These are phyloP conservation scores for Acrocephalus arundinaceus DNA, from an alignment of 2,113 vertebrate species.

Conservation along the genomic window DNA sequence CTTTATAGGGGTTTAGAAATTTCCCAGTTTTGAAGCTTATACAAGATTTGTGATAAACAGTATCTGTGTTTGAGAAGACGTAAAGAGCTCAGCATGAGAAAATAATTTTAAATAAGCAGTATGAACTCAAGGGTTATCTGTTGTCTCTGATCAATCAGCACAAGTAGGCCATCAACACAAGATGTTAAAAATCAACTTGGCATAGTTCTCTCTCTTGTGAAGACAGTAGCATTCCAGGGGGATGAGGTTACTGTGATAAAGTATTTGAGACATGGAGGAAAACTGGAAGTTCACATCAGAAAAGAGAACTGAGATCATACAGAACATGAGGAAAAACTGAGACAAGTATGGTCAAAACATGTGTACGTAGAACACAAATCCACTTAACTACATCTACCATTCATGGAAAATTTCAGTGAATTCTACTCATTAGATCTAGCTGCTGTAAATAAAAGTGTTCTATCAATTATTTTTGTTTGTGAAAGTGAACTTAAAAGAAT, in stretches of 20 bases:
- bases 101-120: neutral
- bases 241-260: neutral
- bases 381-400: neutral
- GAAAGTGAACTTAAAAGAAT: neutral
- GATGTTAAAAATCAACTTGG: neutral
- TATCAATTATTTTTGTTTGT: neutral
- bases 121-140: neutral
- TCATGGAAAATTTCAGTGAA: neutral
- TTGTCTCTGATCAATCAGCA: neutral
- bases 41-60: neutral
- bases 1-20: neutral
- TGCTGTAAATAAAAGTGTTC: neutral
- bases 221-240: neutral
- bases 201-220: neutral
- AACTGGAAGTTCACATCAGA: neutral
- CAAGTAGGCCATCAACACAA: neutral
- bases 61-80: neutral
- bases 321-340: neutral
- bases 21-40: neutral
- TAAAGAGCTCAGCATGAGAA: neutral
- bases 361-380: neutral
- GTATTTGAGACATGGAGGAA: neutral
- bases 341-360: neutral
- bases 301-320: neutral
- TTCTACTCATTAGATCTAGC: neutral